Evolutionary conservation across 2,888 invertebrate species (phyloP), one percentile per base, ranked within the genome.

Genomic region (Drosophila acutilabella): DNA sequence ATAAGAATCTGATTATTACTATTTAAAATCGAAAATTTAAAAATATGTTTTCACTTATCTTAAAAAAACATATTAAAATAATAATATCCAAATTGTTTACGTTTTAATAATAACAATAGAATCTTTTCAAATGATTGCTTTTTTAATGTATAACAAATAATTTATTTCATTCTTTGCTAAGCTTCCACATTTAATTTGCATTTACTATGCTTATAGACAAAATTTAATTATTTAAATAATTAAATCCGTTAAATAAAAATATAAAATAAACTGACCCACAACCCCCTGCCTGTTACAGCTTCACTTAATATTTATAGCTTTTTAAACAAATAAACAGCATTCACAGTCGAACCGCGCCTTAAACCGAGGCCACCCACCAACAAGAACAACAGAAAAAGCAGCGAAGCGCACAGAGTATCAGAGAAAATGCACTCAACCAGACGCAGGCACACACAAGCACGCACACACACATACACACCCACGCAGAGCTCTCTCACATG

Each of bases 291-390:
- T 64, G 68, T 59, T 64, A 74, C 70, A 85, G 85, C 83, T 73
- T 73, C 79, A 77, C 83, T 88, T 83, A 86, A 90, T 91, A 90
- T 90, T 91, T 90, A 91, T 90, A 83, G 89, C 89, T 90, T 89
- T 90, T 90, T 91, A 91, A 90, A 91, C 90, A 90, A 91, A 90
- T 90, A 91, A 91, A 90, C 91, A 90, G 89, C 71, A 78, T 78
- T 81, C 78, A 83, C 71, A 74, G 74, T 53, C 67, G 71, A 64
- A 69, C 69, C 66, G 71, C 70, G 74, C 69, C 80, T 78, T 58
- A 58, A 57, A 48, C 60, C 52, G 54, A 52, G 70, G 56, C 85
- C 79, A 76, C 89, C 81, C 72, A 85, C 81, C 67, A 47, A 26
- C 59, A 61, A 33, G 36, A 64, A 47, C 53, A 58, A 23, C 52